These are phyloP conservation scores for Physocephala rufipes DNA, from an alignment of 2,888 invertebrate species.

Conservation along the genomic window DNA sequence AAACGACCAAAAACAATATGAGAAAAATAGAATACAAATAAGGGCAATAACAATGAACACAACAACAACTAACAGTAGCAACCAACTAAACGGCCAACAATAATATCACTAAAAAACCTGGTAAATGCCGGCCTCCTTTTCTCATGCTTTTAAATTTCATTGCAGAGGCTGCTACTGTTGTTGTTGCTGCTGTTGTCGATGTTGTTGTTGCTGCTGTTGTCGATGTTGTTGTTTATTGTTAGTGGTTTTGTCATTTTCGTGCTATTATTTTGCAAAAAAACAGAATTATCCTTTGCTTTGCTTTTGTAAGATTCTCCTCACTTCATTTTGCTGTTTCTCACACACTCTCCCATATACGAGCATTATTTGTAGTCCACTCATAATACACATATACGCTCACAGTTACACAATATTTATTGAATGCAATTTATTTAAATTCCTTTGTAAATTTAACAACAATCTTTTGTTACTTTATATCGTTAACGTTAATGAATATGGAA, in stretches of 20 bases:
- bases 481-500: background rate
- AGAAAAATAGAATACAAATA: background rate
- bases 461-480: conserved; percentile 22
- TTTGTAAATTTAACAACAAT: conserved; percentile 29
- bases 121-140: background rate
- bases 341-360: background rate
- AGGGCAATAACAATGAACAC: background rate
- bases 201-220: background rate
- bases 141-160: background rate
- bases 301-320: no score
- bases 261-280: conserved; percentile 1
- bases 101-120: background rate
- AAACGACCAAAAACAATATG: no score
- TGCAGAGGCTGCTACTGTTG: background rate
- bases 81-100: background rate
- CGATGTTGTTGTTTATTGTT: background rate
- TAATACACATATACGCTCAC: no score
- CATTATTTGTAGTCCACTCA: no score
- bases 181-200: background rate
- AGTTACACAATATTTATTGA: conserved; percentile 24
- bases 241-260: no score
- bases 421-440: conserved; percentile 31
- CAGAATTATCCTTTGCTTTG: background rate
- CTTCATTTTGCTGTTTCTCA: no score
- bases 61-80: conserved; percentile 1